A percentile compares a stretch with the other conserved stretches of the same genome.
Conservation (phyloP, 2,113 vertebrate species). For the Vanacampus margaritifer region DNA sequence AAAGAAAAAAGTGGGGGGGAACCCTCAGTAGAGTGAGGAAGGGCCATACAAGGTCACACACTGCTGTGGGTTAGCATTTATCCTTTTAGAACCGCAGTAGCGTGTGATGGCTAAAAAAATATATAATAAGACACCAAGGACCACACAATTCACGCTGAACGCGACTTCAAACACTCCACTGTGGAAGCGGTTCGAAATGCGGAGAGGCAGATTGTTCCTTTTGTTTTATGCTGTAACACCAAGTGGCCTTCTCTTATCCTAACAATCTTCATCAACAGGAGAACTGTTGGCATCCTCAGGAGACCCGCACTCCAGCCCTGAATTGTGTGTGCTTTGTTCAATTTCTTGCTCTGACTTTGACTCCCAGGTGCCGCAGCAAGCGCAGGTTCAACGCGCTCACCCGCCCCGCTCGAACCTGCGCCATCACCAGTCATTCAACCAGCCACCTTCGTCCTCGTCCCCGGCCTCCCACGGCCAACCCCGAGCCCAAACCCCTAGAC, state of each 20-base stretch:
- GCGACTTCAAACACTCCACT: too few species aligned
- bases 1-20: too few species aligned
- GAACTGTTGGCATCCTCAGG: not conserved
- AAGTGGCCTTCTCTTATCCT: slow-evolving; percentile 10
- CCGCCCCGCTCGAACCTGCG: slow-evolving; percentile 54
- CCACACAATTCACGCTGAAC: too few species aligned
- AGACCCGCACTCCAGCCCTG: not conserved
- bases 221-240: too few species aligned
- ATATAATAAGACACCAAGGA: too few species aligned
- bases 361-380: slow-evolving; percentile 67
- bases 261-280: slow-evolving; percentile 28
- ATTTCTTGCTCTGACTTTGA: slow-evolving; percentile 64
- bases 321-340: slow-evolving; percentile 21
- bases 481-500: slow-evolving; percentile 27
- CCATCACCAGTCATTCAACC: slow-evolving; percentile 60
- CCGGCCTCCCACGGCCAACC: slow-evolving; percentile 24
- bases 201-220: too few species aligned
- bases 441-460: slow-evolving; percentile 31
- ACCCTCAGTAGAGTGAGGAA: too few species aligned
- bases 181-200: too few species aligned
- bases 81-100: too few species aligned
- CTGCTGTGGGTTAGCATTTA: too few species aligned
- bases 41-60: too few species aligned
- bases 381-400: slow-evolving; percentile 61
- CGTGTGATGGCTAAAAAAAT: too few species aligned